Evolutionary conservation across 2,888 invertebrate species (phyloP).

Genomic region (Hydropsyche betteni): DNA sequence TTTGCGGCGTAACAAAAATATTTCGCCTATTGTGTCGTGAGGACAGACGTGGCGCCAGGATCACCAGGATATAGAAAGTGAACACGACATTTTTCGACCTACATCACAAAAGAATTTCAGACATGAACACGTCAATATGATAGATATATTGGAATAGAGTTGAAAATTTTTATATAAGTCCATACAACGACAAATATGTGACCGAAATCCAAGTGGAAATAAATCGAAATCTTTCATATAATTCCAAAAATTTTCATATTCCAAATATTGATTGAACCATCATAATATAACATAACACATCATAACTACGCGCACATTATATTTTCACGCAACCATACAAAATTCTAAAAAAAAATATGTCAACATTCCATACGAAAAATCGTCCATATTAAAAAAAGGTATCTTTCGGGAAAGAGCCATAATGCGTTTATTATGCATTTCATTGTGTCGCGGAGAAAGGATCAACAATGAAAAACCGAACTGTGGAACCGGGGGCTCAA

Average conservation of each 20-base stretch:
- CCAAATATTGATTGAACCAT: too few relatives aligned
- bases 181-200: too few relatives aligned
- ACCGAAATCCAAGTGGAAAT: too few relatives aligned
- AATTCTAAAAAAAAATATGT: slow-evolving; percentile 6
- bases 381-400: not conserved
- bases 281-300: too few relatives aligned
- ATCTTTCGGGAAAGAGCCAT: slow-evolving; percentile 18
- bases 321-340: slow-evolving; percentile 18
- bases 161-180: not conserved
- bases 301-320: not conserved
- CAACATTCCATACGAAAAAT: slow-evolving; percentile 19
- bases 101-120: not conserved
- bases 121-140: slow-evolving; percentile 1
- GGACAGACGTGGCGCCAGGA: slow-evolving; percentile 43
- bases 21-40: slow-evolving; percentile 37
- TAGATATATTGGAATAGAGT: not conserved
- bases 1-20: slow-evolving; percentile 39
- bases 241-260: too few relatives aligned
- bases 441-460: slow-evolving; percentile 33
- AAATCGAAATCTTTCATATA: too few relatives aligned
- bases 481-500: not conserved
- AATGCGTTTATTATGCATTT: slow-evolving; percentile 36
- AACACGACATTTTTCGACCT: slow-evolving; percentile 29
- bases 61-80: slow-evolving; percentile 1
- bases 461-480: slow-evolving; percentile 23